These are phyloP conservation scores for Porphyrio hochstetteri DNA, from an alignment of 2,113 vertebrate species.

Conservation along the genomic window DNA sequence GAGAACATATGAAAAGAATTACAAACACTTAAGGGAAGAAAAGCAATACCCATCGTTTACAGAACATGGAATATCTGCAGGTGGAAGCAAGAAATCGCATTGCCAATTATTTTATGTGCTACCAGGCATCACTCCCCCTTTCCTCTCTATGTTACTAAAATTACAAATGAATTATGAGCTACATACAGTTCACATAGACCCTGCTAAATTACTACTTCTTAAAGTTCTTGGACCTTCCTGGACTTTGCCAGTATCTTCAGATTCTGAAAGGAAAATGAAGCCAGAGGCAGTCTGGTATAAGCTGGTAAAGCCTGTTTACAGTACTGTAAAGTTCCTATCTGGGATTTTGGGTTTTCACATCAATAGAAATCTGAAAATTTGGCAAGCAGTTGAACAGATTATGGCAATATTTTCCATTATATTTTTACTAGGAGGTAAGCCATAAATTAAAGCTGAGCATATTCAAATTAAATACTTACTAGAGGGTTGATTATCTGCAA, in stretches of 20 bases:
- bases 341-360: background rate
- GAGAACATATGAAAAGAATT: background rate
- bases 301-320: background rate
- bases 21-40: background rate
- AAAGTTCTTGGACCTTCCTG: background rate
- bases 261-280: background rate
- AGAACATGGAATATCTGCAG: background rate
- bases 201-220: background rate
- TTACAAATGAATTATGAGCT: background rate
- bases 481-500: constrained; percentile 63
- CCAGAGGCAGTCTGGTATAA: background rate
- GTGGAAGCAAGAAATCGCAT: background rate
- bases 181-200: background rate
- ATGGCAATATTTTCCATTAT: background rate
- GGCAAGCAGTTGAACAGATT: background rate
- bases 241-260: background rate
- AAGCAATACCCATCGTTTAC: background rate
- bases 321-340: background rate
- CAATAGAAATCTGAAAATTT: background rate
- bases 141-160: background rate
- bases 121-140: background rate
- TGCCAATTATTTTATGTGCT: background rate
- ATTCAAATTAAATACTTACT: constrained; percentile 76
- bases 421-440: background rate
- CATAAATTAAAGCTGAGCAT: background rate